Conservation (phyloP, 2,113 vertebrate species). For the Tapirus terrestris region DNA sequence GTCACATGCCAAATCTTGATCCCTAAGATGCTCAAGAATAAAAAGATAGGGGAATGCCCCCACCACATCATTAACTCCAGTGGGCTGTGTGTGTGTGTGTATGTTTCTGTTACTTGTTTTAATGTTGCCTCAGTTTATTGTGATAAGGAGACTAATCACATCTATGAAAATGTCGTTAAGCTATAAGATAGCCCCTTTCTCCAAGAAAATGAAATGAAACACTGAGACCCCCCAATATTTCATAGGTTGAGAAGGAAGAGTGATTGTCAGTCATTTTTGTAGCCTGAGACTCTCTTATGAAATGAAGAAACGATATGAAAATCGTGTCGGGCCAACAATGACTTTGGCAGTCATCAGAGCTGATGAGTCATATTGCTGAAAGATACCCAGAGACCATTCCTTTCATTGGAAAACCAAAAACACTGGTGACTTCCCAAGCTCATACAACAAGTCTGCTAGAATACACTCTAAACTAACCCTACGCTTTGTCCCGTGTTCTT, state of each 20-base stretch:
- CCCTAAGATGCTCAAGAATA: not conserved
- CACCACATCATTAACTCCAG: not conserved
- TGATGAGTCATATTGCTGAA: not conserved
- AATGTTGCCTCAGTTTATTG: not conserved
- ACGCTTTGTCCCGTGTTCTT: not conserved
- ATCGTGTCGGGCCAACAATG: not conserved
- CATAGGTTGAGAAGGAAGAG: not conserved
- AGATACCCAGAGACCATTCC: not conserved
- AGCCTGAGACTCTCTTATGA: not conserved
- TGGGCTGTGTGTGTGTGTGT: not conserved
- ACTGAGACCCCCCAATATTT: too few relatives aligned
- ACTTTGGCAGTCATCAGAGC: not conserved
- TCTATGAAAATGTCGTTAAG: not conserved
- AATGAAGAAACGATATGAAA: not conserved
- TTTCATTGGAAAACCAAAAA: not conserved
- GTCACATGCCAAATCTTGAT: not conserved
- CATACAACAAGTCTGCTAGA: not conserved
- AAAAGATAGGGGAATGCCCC: not conserved
- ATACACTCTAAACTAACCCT: fast-evolving
- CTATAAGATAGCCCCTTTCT: not conserved
- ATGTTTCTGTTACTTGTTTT: not conserved
- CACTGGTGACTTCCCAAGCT: not conserved
- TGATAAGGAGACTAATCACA: not conserved
- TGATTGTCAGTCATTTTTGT: not conserved
- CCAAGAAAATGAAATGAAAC: not conserved